These are phyloP conservation scores for Drosophila erecta DNA, from an alignment of 1,140 invertebrate genomes.

Conservation along the genomic window DNA sequence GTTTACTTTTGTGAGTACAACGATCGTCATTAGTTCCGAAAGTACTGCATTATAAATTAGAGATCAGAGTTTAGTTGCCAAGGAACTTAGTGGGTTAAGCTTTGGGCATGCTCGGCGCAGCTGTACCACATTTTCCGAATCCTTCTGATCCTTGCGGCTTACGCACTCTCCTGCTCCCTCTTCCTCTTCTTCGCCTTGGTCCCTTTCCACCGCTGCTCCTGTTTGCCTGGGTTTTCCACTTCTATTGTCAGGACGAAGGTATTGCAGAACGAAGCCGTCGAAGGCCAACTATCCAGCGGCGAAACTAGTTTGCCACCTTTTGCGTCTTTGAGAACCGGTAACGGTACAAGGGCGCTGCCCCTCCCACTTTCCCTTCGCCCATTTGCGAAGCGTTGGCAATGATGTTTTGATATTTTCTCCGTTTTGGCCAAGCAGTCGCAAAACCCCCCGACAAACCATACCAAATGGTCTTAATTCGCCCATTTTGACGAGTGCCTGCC, in stretches of 20 bases:
- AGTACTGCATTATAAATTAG: neutral
- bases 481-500: conserved; percentile 53
- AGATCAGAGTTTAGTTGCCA: neutral
- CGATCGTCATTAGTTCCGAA: neutral
- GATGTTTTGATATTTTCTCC: conserved; percentile 76
- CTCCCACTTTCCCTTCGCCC: neutral
- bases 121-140: conserved; percentile 40
- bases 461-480: conserved; percentile 75
- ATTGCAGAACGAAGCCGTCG: conserved; percentile 22
- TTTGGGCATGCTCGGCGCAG: conserved; percentile 22
- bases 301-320: conserved; percentile 71
- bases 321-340: conserved; percentile 70
- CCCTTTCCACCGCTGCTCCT: neutral
- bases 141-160: conserved; percentile 33
- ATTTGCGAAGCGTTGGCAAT: conserved; percentile 68
- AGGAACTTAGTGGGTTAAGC: conserved; percentile 19
- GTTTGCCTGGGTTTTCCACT: conserved; percentile 49
- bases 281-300: conserved; percentile 52
- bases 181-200: conserved; percentile 2
- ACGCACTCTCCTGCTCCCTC: conserved; percentile 6
- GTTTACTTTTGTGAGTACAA: no score
- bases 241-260: conserved; percentile 64
- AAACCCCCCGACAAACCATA: conserved; percentile 70
- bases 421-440: conserved; percentile 37
- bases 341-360: conserved; percentile 52